These are phyloP conservation scores for Baronia brevicornis DNA, from an alignment of 2,888 invertebrate species.

Conservation along the genomic window DNA sequence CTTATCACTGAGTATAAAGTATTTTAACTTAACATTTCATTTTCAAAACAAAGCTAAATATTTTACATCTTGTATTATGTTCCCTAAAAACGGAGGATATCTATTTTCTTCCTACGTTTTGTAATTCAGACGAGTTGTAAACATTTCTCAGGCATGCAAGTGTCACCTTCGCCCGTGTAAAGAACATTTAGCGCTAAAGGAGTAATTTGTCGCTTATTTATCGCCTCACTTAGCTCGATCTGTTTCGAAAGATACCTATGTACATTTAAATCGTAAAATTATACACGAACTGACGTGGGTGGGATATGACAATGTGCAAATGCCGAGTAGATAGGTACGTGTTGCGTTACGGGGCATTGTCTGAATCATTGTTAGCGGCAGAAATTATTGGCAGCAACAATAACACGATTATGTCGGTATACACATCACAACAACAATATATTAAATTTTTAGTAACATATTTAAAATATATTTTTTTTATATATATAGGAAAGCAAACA, in stretches of 20 bases:
- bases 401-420: too few relatives aligned
- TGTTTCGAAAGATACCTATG: slow-evolving; percentile 60
- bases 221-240: slow-evolving; percentile 46
- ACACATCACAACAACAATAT: too few relatives aligned
- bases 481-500: too few relatives aligned
- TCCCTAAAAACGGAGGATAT: slow-evolving; percentile 3
- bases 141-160: slow-evolving; percentile 62
- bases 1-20: too few relatives aligned
- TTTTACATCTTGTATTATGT: slow-evolving; percentile 7
- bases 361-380: slow-evolving; percentile 14
- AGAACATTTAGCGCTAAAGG: slow-evolving; percentile 39
- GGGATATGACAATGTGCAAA: slow-evolving; percentile 65
- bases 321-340: slow-evolving; percentile 36
- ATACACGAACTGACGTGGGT: slow-evolving; percentile 57
- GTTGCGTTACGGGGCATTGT: slow-evolving; percentile 26
- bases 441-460: too few relatives aligned
- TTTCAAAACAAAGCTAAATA: neutral
- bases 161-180: slow-evolving; percentile 49
- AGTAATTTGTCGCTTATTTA: slow-evolving; percentile 71
- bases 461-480: too few relatives aligned
- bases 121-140: slow-evolving; percentile 28
- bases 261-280: slow-evolving; percentile 65
- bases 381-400: too few relatives aligned
- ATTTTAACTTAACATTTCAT: too few relatives aligned
- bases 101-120: slow-evolving; percentile 19